A percentile compares a stretch with the other conserved stretches of the same genome.
phyloP scores from a whole-genome alignment of 1,140 invertebrate species.

The Reticulitermes speratus region DNA sequence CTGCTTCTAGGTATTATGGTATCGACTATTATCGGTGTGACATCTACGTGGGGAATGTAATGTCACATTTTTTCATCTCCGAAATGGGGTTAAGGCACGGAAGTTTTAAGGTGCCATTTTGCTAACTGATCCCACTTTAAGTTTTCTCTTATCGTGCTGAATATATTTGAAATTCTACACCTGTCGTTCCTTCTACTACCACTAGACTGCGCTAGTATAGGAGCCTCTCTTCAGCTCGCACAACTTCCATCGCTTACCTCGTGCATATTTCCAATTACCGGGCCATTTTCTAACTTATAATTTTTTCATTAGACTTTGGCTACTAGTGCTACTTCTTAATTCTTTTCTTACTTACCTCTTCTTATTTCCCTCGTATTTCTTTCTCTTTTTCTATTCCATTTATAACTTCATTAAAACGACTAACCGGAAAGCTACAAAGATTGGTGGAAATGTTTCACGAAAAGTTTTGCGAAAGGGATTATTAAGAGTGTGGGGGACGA shows the following conservation, averaged over 20 bases:
- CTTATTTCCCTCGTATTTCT: not conserved
- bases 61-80: not conserved
- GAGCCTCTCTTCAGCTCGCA: not conserved
- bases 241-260: not conserved
- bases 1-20: too few species aligned
- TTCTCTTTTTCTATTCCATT: not conserved
- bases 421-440: slow-evolving; percentile 15
- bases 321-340: not conserved
- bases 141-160: not conserved
- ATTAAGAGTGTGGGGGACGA: not conserved
- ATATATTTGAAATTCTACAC: slow-evolving; percentile 12
- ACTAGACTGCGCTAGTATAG: not conserved
- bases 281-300: slow-evolving; percentile 13
- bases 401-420: slow-evolving; percentile 19
- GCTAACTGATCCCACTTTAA: not conserved
- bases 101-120: not conserved
- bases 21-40: too few species aligned
- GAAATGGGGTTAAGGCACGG: not conserved
- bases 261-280: slow-evolving; percentile 16
- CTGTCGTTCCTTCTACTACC: not conserved
- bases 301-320: slow-evolving; percentile 19
- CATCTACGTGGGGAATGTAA: too few species aligned
- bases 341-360: not conserved
- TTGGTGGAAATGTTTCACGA: slow-evolving; percentile 1
- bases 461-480: slow-evolving; percentile 6